Base-by-base conservation (phyloP, 2,888 invertebrate species). In the Xestoiulus laeticollis region DNA sequence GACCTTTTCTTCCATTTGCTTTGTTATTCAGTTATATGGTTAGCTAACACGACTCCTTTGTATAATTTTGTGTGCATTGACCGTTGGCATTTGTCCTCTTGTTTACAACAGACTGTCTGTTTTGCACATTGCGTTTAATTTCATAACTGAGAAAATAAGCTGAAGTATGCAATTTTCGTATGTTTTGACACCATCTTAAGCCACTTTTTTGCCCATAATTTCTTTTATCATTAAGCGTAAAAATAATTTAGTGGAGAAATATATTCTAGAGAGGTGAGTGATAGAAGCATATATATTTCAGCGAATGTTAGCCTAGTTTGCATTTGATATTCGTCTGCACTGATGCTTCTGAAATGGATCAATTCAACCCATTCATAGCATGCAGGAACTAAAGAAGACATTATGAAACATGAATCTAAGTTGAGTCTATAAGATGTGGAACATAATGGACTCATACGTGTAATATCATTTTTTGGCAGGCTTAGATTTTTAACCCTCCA, bases 11-110 rank as follows among this genome's bases (percentile, higher is more conserved):
- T 68, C 26, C 26, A 5, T n/a, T 5, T 10, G 68, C 26, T 26
- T 68, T 68, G 68, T 68, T 68, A 68, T 68, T 68, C 68, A 68
- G 68, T 68, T 22, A 26, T 68, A 26, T 26, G 68, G 68, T 68
- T 22, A 68, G 68, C 68, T 68, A 22, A 68, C 68, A 26, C 68
- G 68, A 68, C 68, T 68, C 68, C 22, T 68, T 68, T 68, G 68
- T 68, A 1, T 22, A 68, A 10, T 68, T 68, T 19, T 68, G n/a
- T 26, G 68, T 68, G 68, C 68, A 68, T 68, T 68, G 68, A 68
- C 68, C 68, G 68, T 68, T 22, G 26, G 26, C 68, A 26, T 68
- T 26, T 68, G 68, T 68, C 68, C n/a, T 59, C n/a, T n/a, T 19
- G n/a, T 19, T n/a, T 59, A 19, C 59, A 59, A n/a, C 59, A 59